These are phyloP conservation scores for Tichodroma muraria DNA, from an alignment of 2,113 vertebrate species.

Conservation along the genomic window DNA sequence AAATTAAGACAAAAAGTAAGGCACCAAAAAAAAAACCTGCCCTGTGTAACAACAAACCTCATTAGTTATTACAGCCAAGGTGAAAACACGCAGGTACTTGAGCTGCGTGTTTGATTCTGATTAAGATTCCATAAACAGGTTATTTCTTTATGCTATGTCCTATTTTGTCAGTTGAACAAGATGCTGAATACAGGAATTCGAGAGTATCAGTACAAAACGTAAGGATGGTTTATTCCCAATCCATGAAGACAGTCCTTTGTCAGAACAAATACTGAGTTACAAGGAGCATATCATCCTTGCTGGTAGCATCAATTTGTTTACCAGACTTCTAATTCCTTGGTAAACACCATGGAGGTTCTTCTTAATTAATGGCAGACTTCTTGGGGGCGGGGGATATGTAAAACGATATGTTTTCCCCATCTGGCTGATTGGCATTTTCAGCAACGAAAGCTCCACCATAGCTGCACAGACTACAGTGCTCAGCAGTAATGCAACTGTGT, in stretches of 20 bases:
- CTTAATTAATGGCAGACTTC: constrained; percentile 64
- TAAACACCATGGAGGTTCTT: constrained; percentile 54
- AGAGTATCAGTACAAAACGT: not conserved
- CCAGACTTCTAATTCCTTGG: constrained; percentile 58
- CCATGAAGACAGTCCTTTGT: constrained; percentile 47
- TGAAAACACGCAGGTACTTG: constrained; percentile 36
- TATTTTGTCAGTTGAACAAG: constrained; percentile 52
- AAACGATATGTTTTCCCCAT: constrained; percentile 51
- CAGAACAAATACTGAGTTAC: constrained; percentile 42
- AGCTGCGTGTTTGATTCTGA: constrained; percentile 13
- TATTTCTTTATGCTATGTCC: constrained; percentile 39
- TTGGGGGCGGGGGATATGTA: constrained; percentile 34
- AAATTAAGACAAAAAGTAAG: constrained; percentile 81
- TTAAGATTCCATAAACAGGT: constrained; percentile 39
- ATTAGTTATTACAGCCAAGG: constrained; percentile 37
- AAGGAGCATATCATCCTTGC: constrained; percentile 28
- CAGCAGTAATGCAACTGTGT: constrained; percentile 24
- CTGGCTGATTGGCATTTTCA: constrained; percentile 60
- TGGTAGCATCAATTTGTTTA: constrained; percentile 60
- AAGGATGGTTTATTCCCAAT: constrained; percentile 40
- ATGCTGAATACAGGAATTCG: constrained; percentile 32
- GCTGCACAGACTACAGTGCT: constrained; percentile 34
- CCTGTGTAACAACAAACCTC: constrained; percentile 61
- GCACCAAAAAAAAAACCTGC: constrained; percentile 76
- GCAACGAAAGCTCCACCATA: constrained; percentile 57